These are phyloP conservation scores for Artemia sp. DNA, from an alignment of 2,888 invertebrate genomes.

Conservation along the genomic window DNA sequence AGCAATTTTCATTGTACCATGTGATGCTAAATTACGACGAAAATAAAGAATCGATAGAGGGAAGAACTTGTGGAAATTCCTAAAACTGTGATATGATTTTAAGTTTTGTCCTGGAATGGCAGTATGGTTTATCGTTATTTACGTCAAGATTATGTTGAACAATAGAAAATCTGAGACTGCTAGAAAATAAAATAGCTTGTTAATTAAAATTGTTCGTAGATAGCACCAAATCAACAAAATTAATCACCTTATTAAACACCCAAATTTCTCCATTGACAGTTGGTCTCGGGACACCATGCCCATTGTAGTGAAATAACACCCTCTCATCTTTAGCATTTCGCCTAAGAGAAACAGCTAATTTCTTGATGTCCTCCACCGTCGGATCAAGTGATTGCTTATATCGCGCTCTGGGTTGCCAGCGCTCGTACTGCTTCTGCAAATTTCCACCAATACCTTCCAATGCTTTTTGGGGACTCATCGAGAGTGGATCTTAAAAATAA, in stretches of 20 bases:
- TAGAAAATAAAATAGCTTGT: neutral
- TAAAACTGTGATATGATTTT: no score
- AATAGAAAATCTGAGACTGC: no score
- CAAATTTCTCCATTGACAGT: slow-evolving; percentile 96
- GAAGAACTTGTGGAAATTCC: no score
- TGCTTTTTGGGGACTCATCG: slow-evolving; percentile 75
- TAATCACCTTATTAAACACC: slow-evolving; percentile 84
- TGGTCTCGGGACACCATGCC: slow-evolving; percentile 95
- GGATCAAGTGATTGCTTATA: slow-evolving; percentile 96
- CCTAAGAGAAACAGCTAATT: slow-evolving; percentile 78
- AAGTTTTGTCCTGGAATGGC: no score
- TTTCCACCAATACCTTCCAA: slow-evolving; percentile 76
- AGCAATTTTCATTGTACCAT: no score
- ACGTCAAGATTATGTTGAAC: no score
- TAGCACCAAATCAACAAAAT: slow-evolving; percentile 21
- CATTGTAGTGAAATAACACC: slow-evolving; percentile 97
- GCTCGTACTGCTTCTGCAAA: slow-evolving; percentile 88
- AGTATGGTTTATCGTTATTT: no score
- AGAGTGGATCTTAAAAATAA: slow-evolving; percentile 51
- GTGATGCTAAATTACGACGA: no score
- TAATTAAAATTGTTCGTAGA: neutral
- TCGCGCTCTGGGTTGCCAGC: slow-evolving; percentile 93
- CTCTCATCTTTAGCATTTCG: slow-evolving; percentile 95
- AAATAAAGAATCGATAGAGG: no score
- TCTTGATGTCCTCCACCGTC: slow-evolving; percentile 81